These are phyloP conservation scores for Babylonia areolata DNA, from an alignment of 1,140 invertebrate species.

Conservation along the genomic window DNA sequence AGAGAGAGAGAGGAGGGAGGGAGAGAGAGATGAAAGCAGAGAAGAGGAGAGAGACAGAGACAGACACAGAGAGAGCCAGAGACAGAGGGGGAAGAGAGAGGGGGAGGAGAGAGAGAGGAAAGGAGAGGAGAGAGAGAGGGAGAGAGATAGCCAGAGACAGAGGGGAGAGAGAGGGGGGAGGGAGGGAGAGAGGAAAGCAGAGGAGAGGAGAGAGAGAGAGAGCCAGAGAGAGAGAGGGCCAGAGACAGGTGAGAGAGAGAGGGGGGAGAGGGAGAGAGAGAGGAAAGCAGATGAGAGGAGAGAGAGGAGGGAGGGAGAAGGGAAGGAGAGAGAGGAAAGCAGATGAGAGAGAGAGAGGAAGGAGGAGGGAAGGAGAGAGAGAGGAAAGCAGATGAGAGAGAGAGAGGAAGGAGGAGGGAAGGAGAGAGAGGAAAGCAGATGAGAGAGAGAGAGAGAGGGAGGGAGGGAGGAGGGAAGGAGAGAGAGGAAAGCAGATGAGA, in stretches of 20 bases:
- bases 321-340: neutral
- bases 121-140: no score
- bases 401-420: neutral
- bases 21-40: neutral
- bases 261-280: no score
- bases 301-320: neutral
- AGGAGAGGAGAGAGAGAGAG: neutral
- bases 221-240: neutral
- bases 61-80: neutral
- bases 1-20: neutral
- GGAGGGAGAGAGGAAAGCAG: neutral
- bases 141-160: no score
- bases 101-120: no score
- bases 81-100: neutral
- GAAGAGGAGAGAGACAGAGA: neutral
- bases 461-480: neutral
- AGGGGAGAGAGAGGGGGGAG: neutral
- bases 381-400: neutral
- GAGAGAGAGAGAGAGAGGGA: slow-evolving; percentile 4
- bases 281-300: no score
- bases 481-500: neutral
- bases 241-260: neutral
- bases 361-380: neutral
- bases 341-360: neutral
- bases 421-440: neutral